Conservation (phyloP, 1,140 invertebrate genomes). For the Mya arenaria region DNA sequence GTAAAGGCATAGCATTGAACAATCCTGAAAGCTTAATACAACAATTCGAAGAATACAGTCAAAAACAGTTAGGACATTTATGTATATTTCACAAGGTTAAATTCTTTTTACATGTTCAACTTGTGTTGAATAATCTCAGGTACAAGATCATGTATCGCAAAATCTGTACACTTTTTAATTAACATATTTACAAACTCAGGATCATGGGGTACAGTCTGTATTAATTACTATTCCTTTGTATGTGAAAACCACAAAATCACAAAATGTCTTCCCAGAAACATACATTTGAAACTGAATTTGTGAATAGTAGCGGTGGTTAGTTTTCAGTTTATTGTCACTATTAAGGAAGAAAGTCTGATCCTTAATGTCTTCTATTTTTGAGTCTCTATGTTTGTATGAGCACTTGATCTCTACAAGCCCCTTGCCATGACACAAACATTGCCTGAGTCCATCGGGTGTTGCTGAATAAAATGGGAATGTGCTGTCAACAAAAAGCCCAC, state of each 20-base stretch:
- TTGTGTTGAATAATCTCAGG: not conserved
- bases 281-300: slow-evolving; percentile 52
- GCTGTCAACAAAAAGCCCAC: slow-evolving; percentile 23
- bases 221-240: slow-evolving; percentile 19
- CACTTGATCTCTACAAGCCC: slow-evolving; percentile 38
- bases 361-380: not conserved
- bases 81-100: no score
- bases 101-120: no score
- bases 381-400: slow-evolving; percentile 30
- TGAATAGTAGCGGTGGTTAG: slow-evolving; percentile 25
- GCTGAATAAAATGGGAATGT: slow-evolving; percentile 24
- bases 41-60: no score
- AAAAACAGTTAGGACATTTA: no score
- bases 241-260: slow-evolving; percentile 33
- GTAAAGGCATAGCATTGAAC: no score
- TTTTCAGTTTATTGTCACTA: not conserved
- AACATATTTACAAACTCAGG: no score
- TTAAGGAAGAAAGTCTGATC: no score
- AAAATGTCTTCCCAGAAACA: slow-evolving; percentile 29
- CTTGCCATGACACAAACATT: slow-evolving; percentile 24
- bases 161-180: no score
- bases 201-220: slow-evolving; percentile 15
- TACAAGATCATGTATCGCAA: not conserved
- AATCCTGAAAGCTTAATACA: no score
- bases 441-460: slow-evolving; percentile 8